Conservation (phyloP, 2,113 vertebrate species). For the Trematomus loennbergii region DNA sequence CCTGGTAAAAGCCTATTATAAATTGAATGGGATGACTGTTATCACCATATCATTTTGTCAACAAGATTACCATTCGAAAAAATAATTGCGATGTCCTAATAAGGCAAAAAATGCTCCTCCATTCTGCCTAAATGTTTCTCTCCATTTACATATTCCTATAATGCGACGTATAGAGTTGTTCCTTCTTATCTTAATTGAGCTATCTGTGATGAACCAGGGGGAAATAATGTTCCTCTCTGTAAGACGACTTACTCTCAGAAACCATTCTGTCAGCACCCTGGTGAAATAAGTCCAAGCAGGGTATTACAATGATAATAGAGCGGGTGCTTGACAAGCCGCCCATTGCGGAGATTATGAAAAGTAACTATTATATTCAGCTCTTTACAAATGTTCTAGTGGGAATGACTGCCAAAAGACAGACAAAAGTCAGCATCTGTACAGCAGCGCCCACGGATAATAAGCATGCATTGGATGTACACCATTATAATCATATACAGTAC, state of each 20-base stretch:
- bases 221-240: conserved; percentile 69
- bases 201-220: conserved; percentile 74
- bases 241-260: conserved; percentile 75
- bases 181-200: conserved; percentile 78
- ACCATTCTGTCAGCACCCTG: conserved; percentile 81
- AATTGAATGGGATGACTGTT: conserved; percentile 33
- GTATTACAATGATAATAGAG: conserved; percentile 82
- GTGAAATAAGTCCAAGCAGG: conserved; percentile 69
- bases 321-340: conserved; percentile 66
- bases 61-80: conserved; percentile 27
- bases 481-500: conserved; percentile 51
- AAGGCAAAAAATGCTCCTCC: conserved; percentile 65
- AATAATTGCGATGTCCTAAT: conserved; percentile 48
- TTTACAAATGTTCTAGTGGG: conserved; percentile 65
- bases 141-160: conserved; percentile 70
- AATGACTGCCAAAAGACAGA: conserved; percentile 61
- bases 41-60: conserved; percentile 22
- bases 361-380: conserved; percentile 69
- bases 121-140: conserved; percentile 47
- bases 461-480: conserved; percentile 32
- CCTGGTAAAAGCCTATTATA: conserved; percentile 25
- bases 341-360: conserved; percentile 75
- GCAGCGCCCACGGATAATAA: conserved; percentile 49
- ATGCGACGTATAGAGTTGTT: conserved; percentile 66
- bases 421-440: conserved; percentile 68